Evolutionary conservation across 2,113 vertebrate species (phyloP).

Genomic region (Arothron firmamentum): DNA sequence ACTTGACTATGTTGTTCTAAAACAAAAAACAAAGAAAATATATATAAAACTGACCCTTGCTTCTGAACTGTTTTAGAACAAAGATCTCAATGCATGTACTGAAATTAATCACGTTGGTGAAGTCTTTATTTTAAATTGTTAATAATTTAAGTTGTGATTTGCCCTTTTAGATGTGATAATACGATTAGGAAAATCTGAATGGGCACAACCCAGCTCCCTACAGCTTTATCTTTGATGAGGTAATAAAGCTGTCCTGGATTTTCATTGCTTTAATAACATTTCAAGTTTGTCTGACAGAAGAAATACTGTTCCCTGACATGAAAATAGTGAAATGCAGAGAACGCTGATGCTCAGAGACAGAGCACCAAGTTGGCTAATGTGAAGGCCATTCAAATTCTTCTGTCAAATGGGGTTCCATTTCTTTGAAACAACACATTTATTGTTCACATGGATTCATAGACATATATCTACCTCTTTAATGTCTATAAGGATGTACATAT

Average conservation of each 20-base stretch:
- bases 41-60: too few species aligned
- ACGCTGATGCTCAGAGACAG: constrained; percentile 15
- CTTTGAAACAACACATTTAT: too few species aligned
- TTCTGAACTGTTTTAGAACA: too few species aligned
- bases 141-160: background rate
- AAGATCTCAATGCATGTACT: too few species aligned
- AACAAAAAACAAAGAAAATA: too few species aligned
- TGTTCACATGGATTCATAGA: too few species aligned
- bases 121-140: background rate
- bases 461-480: too few species aligned
- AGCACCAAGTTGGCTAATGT: background rate
- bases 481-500: too few species aligned
- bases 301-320: constrained; percentile 22
- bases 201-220: constrained; percentile 10
- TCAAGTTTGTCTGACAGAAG: constrained; percentile 19
- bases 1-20: too few species aligned
- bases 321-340: constrained; percentile 33
- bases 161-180: constrained; percentile 10
- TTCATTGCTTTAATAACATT: constrained; percentile 24
- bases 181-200: constrained; percentile 19
- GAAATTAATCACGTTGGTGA: too few species aligned
- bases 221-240: constrained; percentile 27
- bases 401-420: constrained; percentile 9
- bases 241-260: constrained; percentile 38
- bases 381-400: constrained; percentile 3